Evolutionary conservation across 2,113 vertebrate genomes (phyloP).

Genomic region (Epinephelus fuscoguttatus): DNA sequence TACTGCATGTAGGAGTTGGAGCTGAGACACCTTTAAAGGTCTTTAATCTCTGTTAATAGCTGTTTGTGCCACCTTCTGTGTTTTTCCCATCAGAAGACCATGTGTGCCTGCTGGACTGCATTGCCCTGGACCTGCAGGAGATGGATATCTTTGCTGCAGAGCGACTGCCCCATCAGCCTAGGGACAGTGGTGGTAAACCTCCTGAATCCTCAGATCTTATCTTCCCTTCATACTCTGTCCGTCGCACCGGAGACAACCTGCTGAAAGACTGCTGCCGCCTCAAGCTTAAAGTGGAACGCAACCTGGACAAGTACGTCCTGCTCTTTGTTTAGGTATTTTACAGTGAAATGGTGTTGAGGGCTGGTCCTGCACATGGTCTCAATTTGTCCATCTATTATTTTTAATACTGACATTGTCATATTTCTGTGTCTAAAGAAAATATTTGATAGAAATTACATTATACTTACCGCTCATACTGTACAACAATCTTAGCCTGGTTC

Average conservation of each 20-base stretch:
- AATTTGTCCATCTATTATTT: not conserved
- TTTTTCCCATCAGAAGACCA: constrained; percentile 85
- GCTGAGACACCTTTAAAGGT: not conserved
- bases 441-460: no score
- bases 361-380: not conserved
- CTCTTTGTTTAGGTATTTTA: not conserved
- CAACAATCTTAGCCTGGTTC: not conserved
- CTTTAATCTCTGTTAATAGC: no score
- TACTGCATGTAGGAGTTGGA: not conserved
- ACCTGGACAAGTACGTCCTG: constrained; percentile 91
- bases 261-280: constrained; percentile 92
- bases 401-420: not conserved
- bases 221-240: constrained; percentile 92
- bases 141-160: constrained; percentile 97
- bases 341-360: no score
- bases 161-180: constrained; percentile 80
- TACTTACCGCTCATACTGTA: not conserved
- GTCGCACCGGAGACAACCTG: constrained; percentile 91
- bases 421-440: not conserved
- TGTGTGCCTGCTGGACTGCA: constrained; percentile 94
- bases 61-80: not conserved
- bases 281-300: constrained; percentile 94
- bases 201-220: constrained; percentile 83
- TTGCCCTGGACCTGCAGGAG: constrained; percentile 95
- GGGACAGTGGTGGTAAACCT: constrained; percentile 72